Base-by-base conservation (phyloP, 2,113 vertebrate species). In the Tragelaphus strepsiceros region DNA sequence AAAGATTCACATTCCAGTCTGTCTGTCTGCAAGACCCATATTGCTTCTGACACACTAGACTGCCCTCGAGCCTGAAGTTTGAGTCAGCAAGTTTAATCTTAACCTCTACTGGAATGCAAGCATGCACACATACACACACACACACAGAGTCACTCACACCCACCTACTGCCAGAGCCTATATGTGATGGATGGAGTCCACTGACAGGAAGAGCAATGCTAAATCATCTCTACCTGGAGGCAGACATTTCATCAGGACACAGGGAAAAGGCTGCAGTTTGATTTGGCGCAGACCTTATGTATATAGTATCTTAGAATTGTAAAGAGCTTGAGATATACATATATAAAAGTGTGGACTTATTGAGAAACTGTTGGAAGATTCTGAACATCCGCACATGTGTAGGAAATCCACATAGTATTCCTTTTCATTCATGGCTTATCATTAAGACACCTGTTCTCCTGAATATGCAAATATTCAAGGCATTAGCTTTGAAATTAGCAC, bases 171-270 rank as follows among this genome's bases (percentile, higher is more conserved):
- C 15, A 35, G 51, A 84, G 53, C 67, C 32, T 39, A 39, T 7
- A 77, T 51, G 46, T 35, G 81, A 39, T 56, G 53, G 81, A 2
- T 51, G 28, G 83, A 58, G 35, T 39, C 78, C 49, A 82, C 54
- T 51, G 91, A 81, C 67, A 74, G 39, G 58, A 74, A 95, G 58
- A 83, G 26, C 19, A 56, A 30, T 94, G 83, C 78, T 87, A 84
- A 92, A 30, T 93, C 92, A 71, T 11, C 59, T 89, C 81, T 96
- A 78, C 46, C 30, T 92, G 39, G 12, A 59, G 51, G 26, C 49
- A 94, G 35, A 91, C 35, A 24, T 80, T 26, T 86, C 88, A 67
- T 61, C 93, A 92, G 39, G 43, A 80, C 94, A 94, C 64, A 96
- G 58, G 35, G 9, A 82, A 92, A 80, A 95, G 22, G 3, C 78